Base-by-base conservation (phyloP, 1,140 invertebrate species). In the Anoplophora glabripennis region DNA sequence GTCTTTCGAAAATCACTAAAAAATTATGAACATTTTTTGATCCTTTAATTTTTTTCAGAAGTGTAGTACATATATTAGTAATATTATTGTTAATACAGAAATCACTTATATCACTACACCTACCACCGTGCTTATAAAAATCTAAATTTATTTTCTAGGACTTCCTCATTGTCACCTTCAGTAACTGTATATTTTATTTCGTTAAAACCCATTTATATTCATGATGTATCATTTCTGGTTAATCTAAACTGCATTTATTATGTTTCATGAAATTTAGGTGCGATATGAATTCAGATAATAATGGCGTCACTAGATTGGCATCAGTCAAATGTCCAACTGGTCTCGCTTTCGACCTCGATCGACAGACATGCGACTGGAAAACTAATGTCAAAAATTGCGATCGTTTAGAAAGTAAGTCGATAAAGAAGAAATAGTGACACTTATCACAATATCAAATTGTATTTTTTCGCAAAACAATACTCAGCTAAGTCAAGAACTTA, bases 341-440 rank as follows among this genome's bases (percentile, higher is more conserved):
- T 77, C 83, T 96, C 73, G 91, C 90, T 72, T 96, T 96, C 82
- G 93, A 96, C 85, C 90, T 96, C 76, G 87, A 92, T 78, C 84
- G 92, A 71, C 93, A 96, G 78, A 94, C 92, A 63, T 96, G 93
- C 81, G 92, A 95, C 80, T 96, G 93, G 92, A 95, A 93, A 85
- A 87, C 89, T 72, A 89, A 93, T 83, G 93, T 95, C 80, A 92
- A 92, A 84, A 94, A 93, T 86, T 95, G 93, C 83, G 88, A 94
- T 81, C 83, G 87, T 78, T 74, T 90, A 77, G 91, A 93, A 84
- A 93, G 93, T 94, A 91, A 94, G 92, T 88, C 78, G 63, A 70
- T 69, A 63, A 51, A 62, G 65, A 72, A 74, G 72, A 57, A 72
- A 70, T 60, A 66, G 70, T 75, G 72, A 69, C 61, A 42, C 59